Evolutionary conservation across 2,797 vertebrate genomes (phyloP).

Genomic region (Steatocranus sp.): DNA sequence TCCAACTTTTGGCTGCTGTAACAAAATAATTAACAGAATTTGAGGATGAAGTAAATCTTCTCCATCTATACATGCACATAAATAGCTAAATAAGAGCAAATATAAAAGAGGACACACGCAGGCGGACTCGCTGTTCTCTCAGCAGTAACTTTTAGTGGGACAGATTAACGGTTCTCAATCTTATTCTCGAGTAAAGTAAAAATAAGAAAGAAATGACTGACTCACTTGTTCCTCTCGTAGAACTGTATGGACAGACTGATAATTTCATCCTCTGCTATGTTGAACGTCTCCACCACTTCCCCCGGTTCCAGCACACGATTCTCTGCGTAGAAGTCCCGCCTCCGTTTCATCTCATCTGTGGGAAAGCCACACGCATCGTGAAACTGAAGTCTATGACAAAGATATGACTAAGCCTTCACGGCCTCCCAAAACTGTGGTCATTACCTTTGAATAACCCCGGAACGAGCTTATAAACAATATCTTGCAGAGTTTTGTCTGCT

Average conservation of each 20-base stretch:
- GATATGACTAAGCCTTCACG: fast-evolving
- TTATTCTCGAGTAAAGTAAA: neutral
- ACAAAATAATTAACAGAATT: fast-evolving
- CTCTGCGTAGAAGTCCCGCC: conserved; percentile 97
- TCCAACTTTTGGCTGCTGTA: neutral
- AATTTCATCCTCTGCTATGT: conserved; percentile 98
- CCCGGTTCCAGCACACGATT: conserved; percentile 88
- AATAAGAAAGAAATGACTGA: neutral
- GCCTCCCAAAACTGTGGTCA: neutral
- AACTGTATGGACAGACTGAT: conserved; percentile 99
- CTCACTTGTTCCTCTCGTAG: conserved; percentile 94
- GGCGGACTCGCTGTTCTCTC: neutral
- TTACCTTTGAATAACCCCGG: conserved; percentile 99
- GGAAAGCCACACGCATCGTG: neutral
- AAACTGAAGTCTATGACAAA: neutral
- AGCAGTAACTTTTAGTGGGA: fast-evolving
- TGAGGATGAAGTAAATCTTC: neutral
- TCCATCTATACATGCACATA: neutral
- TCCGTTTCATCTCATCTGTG: conserved; percentile 98
- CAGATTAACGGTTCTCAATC: neutral
- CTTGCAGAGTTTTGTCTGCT: conserved; percentile 99
- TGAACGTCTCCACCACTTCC: conserved; percentile 98
- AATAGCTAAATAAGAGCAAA: neutral
- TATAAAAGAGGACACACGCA: fast-evolving
- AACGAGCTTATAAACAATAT: conserved; percentile 98